Percentiles rank a stretch among this genome's conserved stretches.
These are phyloP conservation scores for Vimba vimba DNA, from an alignment of 2,113 vertebrate species.

Conservation along the genomic window DNA sequence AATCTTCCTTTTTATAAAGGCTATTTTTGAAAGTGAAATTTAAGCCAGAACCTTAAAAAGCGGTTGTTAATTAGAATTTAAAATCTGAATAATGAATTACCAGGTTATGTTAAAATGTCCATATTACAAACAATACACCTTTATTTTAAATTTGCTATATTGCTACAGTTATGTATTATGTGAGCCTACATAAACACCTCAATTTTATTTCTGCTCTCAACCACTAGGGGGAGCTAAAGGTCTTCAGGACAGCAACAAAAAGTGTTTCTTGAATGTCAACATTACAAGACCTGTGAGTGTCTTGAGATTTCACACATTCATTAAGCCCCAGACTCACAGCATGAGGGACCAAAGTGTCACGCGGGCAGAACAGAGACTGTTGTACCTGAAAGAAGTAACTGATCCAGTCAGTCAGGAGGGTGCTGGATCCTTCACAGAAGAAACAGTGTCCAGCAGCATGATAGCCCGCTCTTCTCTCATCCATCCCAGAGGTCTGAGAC, in stretches of 20 bases:
- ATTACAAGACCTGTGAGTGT: background rate
- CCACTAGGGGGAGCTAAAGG: background rate
- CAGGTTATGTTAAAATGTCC: background rate
- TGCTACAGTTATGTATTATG: background rate
- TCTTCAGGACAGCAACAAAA: background rate
- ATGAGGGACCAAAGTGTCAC: background rate
- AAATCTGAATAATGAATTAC: background rate
- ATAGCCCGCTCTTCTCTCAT: constrained; percentile 78
- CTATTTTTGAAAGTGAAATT: background rate
- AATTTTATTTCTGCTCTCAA: background rate
- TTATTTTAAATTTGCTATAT: background rate
- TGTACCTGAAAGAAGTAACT: background rate
- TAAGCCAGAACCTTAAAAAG: background rate
- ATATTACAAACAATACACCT: background rate
- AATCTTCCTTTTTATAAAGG: background rate
- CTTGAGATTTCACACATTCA: background rate
- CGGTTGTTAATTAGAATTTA: background rate
- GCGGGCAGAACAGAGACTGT: background rate
- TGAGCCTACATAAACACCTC: background rate
- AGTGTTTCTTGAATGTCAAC: background rate
- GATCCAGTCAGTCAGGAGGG: constrained; percentile 1
- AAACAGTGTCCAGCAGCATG: constrained; percentile 75
- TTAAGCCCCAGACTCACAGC: background rate
- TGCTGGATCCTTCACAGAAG: constrained; percentile 73
- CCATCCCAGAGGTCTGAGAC: constrained; percentile 62